Base-by-base conservation (phyloP, 2,797 vertebrate genomes). In the Sebastes cheni region DNA sequence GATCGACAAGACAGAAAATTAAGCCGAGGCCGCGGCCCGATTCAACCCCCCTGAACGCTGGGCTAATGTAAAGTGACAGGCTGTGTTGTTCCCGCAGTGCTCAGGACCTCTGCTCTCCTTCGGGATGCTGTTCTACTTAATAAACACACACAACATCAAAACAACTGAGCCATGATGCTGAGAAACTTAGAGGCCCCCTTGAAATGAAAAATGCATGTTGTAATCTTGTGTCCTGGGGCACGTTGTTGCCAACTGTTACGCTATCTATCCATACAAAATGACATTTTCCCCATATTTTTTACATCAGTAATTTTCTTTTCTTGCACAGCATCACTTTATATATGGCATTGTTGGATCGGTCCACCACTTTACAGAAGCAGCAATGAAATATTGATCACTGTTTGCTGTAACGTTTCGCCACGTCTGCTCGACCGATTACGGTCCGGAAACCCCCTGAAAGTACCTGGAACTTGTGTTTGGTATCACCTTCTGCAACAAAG, bases 21-120 rank as follows among this genome's bases (percentile, higher is more conserved):
- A 42, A 59, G 74, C 77, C 1, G 69, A 65, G 55, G 77, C 67
- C 67, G 1, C 2, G 69, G 52, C 74, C 86, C 10, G 18, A 54
- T 34, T 3, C 60, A 59, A 71, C 29, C 77, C 34, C 9, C 6
- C 16, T 16, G 39, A 4, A 20, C 2, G 54, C 32, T 25, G 54
- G 54, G 50, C 55, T 87, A 18, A 91, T 84, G 75, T 34, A 39
- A 80, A 82, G 81, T 67, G 88, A 89, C 88, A 75, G 67, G 67
- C 71, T 58, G 61, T 6, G 66, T 72, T 78, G 73, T 69, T 72
- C n/a, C 65, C 23, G 52, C 69, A 83, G 75, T 86, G 60, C 79
- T 65, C 46, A 2, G 36, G 79, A 69, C 77, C 75, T 64, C 70
- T n/a, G 34, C 5, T 67, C 73, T 85, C 84, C 76, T 70, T 8